These are phyloP conservation scores for Neotoma lepida DNA, from an alignment of 2,113 vertebrate genomes.

Conservation along the genomic window DNA sequence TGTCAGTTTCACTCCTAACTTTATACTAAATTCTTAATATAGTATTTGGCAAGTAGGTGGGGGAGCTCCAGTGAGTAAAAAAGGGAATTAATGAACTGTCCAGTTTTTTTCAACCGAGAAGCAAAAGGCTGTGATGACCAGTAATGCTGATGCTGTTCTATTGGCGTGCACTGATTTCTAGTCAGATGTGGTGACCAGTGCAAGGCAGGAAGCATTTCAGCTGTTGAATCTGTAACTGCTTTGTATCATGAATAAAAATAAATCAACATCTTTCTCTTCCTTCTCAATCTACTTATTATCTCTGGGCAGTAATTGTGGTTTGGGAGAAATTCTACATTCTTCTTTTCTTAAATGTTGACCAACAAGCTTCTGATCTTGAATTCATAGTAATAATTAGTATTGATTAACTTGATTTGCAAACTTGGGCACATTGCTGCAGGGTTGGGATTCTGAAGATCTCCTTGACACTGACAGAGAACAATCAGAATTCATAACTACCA, in stretches of 20 bases:
- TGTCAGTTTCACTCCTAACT: not conserved
- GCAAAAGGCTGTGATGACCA: not conserved
- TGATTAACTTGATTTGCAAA: conserved; percentile 56
- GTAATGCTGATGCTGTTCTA: conserved; percentile 36
- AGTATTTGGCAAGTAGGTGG: not conserved
- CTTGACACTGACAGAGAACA: conserved; percentile 28
- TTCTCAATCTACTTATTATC: conserved; percentile 63
- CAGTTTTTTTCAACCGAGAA: not conserved
- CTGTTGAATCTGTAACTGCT: conserved; percentile 48
- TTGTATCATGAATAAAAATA: conserved; percentile 67
- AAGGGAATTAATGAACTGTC: not conserved
- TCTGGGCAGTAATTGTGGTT: conserved; percentile 48
- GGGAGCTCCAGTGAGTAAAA: not conserved
- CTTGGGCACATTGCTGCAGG: not conserved
- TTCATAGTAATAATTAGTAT: conserved; percentile 42
- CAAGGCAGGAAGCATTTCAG: conserved; percentile 42
- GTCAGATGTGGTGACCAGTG: not conserved
- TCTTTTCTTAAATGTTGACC: conserved; percentile 55
- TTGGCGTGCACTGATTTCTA: conserved; percentile 39
- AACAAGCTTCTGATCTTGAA: conserved; percentile 65
- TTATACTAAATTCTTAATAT: not conserved
- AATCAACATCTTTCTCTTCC: conserved; percentile 54
- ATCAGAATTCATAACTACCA: not conserved
- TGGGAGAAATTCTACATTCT: conserved; percentile 55
- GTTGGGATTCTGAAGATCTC: conserved; percentile 35